Conservation (phyloP, 1,140 invertebrate species). For the Steinernema feltiae region DNA sequence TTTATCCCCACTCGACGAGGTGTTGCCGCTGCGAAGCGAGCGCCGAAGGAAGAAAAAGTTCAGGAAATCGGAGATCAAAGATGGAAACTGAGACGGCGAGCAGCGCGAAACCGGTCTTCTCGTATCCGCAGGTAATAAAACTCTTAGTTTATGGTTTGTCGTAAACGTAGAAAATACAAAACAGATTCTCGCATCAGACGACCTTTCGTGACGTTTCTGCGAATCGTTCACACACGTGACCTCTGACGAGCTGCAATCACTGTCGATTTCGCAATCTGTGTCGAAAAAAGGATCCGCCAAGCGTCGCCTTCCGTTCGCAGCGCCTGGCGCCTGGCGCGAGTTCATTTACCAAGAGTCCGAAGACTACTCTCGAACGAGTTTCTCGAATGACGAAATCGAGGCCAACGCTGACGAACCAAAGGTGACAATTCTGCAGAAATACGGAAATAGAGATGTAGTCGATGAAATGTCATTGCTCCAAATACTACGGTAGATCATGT, state of each 20-base stretch:
- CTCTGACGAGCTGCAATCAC: no score
- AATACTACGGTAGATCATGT: background rate
- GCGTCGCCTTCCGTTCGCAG: no score
- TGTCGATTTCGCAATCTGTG: no score
- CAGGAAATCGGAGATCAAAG: background rate
- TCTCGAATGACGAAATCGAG: background rate
- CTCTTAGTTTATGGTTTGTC: no score
- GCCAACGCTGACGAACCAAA: background rate
- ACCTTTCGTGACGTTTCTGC: no score
- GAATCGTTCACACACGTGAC: no score
- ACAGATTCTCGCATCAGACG: no score
- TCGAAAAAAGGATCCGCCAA: no score
- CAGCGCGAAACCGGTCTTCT: background rate
- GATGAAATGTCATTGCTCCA: background rate
- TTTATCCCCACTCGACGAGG: background rate
- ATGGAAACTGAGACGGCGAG: no score
- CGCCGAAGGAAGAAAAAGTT: background rate
- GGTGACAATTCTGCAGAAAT: constrained; percentile 8
- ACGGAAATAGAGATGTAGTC: background rate
- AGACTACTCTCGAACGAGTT: background rate
- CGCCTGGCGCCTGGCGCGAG: no score
- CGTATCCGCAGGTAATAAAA: no score
- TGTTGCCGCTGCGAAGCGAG: background rate
- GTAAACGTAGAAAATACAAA: no score
- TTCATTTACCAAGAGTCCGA: background rate